Conservation (phyloP, 2,797 vertebrate genomes). For the Sebastes cheni region DNA sequence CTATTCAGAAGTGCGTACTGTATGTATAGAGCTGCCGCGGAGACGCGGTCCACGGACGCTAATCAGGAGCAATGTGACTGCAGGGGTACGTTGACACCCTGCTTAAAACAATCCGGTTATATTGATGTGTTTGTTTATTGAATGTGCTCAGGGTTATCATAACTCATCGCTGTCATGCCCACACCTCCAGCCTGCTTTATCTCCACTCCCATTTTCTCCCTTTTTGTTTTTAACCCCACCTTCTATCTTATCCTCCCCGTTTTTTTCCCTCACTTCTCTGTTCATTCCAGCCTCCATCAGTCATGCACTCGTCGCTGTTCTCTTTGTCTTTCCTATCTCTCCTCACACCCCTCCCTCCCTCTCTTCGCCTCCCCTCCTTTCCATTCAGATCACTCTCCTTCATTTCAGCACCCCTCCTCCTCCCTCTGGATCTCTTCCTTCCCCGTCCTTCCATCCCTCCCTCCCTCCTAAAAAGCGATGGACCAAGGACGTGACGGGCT, state of each 20-base stretch:
- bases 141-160: conserved; percentile 55
- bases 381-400: conserved; percentile 67
- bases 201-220: conserved; percentile 18
- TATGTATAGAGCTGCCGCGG: neutral
- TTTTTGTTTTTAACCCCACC: conserved; percentile 20
- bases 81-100: conserved; percentile 27
- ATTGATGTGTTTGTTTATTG: conserved; percentile 62
- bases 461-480: conserved; percentile 23
- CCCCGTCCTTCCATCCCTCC: conserved; percentile 20
- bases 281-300: conserved; percentile 61
- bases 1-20: conserved; percentile 1
- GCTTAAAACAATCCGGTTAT: conserved; percentile 37
- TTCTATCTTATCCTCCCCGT: neutral
- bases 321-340: conserved; percentile 33
- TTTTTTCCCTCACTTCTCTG: conserved; percentile 6
- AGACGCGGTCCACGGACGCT: conserved; percentile 18
- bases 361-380: conserved; percentile 35
- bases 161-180: conserved; percentile 38
- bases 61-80: conserved; percentile 45
- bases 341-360: conserved; percentile 7
- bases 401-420: conserved; percentile 43
- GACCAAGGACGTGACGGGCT: conserved; percentile 50
- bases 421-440: conserved; percentile 31
- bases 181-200: neutral
- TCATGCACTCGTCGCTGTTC: conserved; percentile 54